phyloP scores from a whole-genome alignment of 2,113 vertebrate species.

The Phyllostomus discolor region DNA sequence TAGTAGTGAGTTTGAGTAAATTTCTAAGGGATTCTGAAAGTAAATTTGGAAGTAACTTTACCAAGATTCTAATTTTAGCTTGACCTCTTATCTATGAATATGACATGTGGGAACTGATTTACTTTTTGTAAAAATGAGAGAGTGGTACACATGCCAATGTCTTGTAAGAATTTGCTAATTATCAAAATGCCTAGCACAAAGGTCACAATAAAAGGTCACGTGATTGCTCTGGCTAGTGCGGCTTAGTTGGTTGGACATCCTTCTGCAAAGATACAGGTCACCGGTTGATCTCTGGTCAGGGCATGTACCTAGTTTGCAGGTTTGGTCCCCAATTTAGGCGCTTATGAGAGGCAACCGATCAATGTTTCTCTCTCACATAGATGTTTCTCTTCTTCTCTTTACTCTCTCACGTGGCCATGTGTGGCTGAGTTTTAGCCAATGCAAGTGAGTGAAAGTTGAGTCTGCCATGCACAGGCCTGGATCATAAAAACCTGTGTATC shows the following conservation, averaged over 20 bases:
- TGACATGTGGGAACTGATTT: not conserved
- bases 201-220: not conserved
- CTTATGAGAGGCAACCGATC: too few relatives aligned
- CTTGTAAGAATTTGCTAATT: not conserved
- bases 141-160: not conserved
- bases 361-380: too few relatives aligned
- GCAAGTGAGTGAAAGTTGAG: not conserved
- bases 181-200: not conserved
- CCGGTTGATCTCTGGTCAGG: too few relatives aligned
- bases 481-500: not conserved
- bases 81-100: not conserved
- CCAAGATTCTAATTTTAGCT: not conserved
- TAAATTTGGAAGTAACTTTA: not conserved
- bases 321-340: too few relatives aligned
- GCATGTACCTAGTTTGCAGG: too few relatives aligned
- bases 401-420: not conserved
- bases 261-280: too few relatives aligned
- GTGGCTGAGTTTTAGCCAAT: not conserved
- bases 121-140: not conserved
- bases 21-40: not conserved
- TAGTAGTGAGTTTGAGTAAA: not conserved
- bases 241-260: too few relatives aligned
- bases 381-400: too few relatives aligned
- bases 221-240: not conserved
- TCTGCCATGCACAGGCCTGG: not conserved